Evolutionary conservation across 1,140 invertebrate genomes (phyloP).

Genomic region (Drosophila burlai): DNA sequence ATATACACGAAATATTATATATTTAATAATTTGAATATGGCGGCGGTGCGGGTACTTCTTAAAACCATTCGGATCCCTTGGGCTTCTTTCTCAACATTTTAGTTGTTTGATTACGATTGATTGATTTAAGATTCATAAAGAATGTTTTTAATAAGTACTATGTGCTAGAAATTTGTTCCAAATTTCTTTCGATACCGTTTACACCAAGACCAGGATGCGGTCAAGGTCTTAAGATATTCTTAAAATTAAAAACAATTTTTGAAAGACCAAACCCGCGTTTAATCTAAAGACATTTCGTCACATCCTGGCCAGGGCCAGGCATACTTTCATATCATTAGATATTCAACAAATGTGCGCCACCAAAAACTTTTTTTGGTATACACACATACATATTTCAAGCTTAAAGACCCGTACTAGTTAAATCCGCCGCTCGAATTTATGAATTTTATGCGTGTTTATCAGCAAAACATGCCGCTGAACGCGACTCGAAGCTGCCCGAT

Average conservation of each 20-base stretch:
- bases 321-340: slow-evolving; percentile 48
- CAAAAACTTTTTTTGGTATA: slow-evolving; percentile 37
- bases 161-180: too few relatives aligned
- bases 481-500: slow-evolving; percentile 16
- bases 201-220: background rate
- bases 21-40: too few relatives aligned
- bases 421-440: slow-evolving; percentile 68
- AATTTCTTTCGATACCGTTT: too few relatives aligned
- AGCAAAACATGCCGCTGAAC: slow-evolving; percentile 69
- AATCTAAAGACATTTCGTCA: slow-evolving; percentile 4
- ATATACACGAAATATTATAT: too few relatives aligned
- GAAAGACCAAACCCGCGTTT: background rate
- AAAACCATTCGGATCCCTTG: too few relatives aligned
- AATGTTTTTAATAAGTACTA: too few relatives aligned
- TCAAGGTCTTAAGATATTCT: background rate
- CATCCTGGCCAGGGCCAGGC: background rate
- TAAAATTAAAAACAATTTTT: background rate
- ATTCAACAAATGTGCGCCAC: slow-evolving; percentile 62
- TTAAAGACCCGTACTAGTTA: slow-evolving; percentile 53
- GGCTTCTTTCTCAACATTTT: too few relatives aligned
- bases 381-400: slow-evolving; percentile 57
- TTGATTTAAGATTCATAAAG: too few relatives aligned
- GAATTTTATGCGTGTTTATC: slow-evolving; percentile 81
- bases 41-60: too few relatives aligned
- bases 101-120: too few relatives aligned